Percentiles rank a stretch among this genome's conserved stretches.
Conservation (phyloP, 1,140 invertebrate species). For the Hylaeus volcanicus region DNA sequence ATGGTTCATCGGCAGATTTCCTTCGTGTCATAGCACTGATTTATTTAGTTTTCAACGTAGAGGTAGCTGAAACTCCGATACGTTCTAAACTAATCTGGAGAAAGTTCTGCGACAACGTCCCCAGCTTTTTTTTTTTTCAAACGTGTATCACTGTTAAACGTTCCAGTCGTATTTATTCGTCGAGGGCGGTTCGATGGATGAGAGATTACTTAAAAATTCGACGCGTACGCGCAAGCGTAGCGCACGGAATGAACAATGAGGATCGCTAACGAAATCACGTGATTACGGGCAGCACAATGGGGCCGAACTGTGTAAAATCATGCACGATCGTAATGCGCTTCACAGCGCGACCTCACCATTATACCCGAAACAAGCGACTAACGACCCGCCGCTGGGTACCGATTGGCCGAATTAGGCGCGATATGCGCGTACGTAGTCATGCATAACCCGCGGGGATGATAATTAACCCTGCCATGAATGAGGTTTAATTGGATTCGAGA, state of each 20-base stretch:
- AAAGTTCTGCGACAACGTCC: too few species aligned
- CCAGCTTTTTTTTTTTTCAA: too few species aligned
- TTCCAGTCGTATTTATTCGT: not conserved
- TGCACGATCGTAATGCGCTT: slow-evolving; percentile 53
- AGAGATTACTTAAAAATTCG: slow-evolving; percentile 4
- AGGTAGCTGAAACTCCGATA: too few species aligned
- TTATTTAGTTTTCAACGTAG: too few species aligned
- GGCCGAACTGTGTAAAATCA: slow-evolving; percentile 60
- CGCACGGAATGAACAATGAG: slow-evolving; percentile 42
- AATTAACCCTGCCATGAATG: slow-evolving; percentile 77
- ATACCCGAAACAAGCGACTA: slow-evolving; percentile 74
- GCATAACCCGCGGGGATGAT: slow-evolving; percentile 70
- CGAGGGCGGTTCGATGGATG: too few species aligned
- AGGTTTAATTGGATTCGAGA: slow-evolving; percentile 73
- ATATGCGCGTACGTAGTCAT: slow-evolving; percentile 60
- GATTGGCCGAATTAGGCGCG: slow-evolving; percentile 73
- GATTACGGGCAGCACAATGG: slow-evolving; percentile 57
- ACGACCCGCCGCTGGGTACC: slow-evolving; percentile 69
- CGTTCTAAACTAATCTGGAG: too few species aligned
- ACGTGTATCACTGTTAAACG: not conserved
- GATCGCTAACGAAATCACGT: slow-evolving; percentile 57
- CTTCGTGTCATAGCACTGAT: too few species aligned
- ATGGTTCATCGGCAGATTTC: too few species aligned
- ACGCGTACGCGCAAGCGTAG: not conserved
- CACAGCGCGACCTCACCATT: slow-evolving; percentile 61